Conservation (phyloP, 2,797 vertebrate species). For the Mormyrus hasselquistii region DNA sequence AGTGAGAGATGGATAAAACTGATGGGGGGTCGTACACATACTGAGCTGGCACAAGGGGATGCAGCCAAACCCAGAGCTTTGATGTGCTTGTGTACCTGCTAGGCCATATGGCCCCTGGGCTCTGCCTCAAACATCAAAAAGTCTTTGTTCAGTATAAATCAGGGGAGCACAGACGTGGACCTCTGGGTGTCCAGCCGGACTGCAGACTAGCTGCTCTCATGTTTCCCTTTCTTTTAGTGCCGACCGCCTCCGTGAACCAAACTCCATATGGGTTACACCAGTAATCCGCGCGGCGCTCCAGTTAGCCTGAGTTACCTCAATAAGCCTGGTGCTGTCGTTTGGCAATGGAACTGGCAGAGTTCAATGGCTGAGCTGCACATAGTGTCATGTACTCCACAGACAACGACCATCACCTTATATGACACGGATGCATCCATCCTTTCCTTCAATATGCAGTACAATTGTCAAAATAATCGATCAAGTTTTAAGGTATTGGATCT, state of each 20-base stretch:
- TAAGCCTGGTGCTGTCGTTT: not conserved
- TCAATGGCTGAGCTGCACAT: not conserved
- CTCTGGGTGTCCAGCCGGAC: not conserved
- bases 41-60: not conserved
- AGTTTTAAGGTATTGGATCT: not conserved
- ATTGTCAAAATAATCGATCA: not conserved
- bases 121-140: conserved; percentile 18
- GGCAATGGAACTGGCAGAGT: not conserved
- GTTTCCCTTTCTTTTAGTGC: not conserved
- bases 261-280: not conserved
- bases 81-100: conserved; percentile 20
- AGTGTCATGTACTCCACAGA: not conserved
- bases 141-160: conserved; percentile 17
- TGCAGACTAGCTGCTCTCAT: not conserved
- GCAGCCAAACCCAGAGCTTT: conserved; percentile 10
- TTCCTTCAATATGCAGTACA: not conserved
- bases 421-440: not conserved
- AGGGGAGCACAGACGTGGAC: not conserved
- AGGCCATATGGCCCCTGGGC: conserved; percentile 16
- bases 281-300: not conserved
- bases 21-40: not conserved
- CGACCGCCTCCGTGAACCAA: not conserved
- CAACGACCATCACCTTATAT: not conserved
- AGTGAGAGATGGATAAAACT: not conserved
- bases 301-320: not conserved